These are phyloP conservation scores for Leptoclinus maculatus DNA, from an alignment of 2,797 vertebrate species.

Conservation along the genomic window DNA sequence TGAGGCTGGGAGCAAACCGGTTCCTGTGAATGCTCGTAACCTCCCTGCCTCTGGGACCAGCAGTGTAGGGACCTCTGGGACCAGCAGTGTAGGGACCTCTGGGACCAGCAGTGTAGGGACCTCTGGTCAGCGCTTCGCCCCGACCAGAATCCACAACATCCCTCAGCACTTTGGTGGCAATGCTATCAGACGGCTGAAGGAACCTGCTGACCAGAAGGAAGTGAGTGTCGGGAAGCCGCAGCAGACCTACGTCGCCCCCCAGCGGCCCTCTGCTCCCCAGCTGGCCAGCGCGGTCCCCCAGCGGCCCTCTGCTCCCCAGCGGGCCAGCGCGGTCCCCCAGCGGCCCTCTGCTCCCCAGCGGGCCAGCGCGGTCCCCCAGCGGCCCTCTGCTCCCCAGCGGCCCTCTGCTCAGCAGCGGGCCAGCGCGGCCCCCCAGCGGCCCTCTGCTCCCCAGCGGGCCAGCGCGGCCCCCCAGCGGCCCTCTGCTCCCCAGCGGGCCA, in stretches of 20 bases:
- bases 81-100: background rate
- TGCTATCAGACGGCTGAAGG: conserved; percentile 42
- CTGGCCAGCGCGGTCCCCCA: background rate
- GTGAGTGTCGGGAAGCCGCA: background rate
- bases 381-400: too few species aligned
- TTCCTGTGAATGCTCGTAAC: background rate
- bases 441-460: too few species aligned
- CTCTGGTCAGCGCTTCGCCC: background rate
- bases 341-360: background rate
- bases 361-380: background rate
- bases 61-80: too few species aligned
- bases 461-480: too few species aligned
- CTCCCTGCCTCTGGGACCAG: too few species aligned
- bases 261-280: background rate
- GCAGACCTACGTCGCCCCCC: background rate
- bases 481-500: too few species aligned
- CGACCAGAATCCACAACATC: conserved; percentile 21
- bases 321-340: background rate
- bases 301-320: background rate
- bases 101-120: background rate
- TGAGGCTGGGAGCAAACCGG: background rate
- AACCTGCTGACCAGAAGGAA: background rate
- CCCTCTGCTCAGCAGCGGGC: too few species aligned
- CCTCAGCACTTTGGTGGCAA: conserved; percentile 43
- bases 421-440: too few species aligned